Evolutionary conservation across 2,797 vertebrate genomes (phyloP).

Genomic region (Amblyraja radiata): DNA sequence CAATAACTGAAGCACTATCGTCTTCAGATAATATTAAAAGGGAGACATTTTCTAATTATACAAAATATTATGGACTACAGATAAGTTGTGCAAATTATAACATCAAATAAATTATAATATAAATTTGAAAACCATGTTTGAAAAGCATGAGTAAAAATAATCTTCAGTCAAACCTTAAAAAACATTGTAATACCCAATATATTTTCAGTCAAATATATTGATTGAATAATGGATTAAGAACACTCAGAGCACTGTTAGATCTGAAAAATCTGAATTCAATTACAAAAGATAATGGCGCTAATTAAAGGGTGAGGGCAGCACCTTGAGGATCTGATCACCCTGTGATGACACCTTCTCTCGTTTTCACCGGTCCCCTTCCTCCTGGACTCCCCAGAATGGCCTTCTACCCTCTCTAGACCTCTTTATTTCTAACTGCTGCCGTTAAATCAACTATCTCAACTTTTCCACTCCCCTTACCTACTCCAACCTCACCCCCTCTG

Average conservation of each 20-base stretch:
- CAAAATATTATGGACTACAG: background rate
- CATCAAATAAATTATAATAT: background rate
- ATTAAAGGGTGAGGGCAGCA: background rate
- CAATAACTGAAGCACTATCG: background rate
- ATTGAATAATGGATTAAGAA: background rate
- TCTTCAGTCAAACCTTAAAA: background rate
- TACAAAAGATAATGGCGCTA: background rate
- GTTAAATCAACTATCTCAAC: too few species aligned
- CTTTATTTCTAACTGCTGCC: too few species aligned
- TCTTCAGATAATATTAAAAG: background rate
- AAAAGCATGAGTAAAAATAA: background rate
- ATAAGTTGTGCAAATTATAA: background rate
- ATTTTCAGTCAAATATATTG: background rate
- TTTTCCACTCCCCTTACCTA: too few species aligned
- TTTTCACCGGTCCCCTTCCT: too few species aligned
- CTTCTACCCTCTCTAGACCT: too few species aligned
- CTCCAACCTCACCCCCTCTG: too few species aligned
- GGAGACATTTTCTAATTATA: background rate
- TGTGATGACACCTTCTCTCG: too few species aligned
- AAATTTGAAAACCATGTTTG: background rate
- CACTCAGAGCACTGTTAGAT: background rate
- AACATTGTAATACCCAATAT: background rate
- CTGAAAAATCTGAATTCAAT: background rate
- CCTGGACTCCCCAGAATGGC: too few species aligned
- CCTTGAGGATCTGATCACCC: too few species aligned